Percentiles rank a stretch among this genome's conserved stretches.
phyloP scores from a whole-genome alignment of 2,888 invertebrate species.

The Tuberolachnus salignus region DNA sequence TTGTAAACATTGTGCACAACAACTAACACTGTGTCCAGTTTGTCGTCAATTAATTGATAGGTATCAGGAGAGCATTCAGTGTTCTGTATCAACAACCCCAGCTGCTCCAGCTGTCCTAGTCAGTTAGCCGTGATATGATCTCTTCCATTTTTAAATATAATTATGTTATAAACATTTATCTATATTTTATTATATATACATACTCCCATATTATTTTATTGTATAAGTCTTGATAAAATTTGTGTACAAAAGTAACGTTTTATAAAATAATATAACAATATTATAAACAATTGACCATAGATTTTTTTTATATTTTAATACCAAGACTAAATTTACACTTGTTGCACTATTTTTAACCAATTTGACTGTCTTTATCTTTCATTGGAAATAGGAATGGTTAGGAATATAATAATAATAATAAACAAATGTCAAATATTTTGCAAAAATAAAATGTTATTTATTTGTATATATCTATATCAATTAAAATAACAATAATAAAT shows the following conservation, averaged over 20 bases:
- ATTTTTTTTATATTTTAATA: too few species aligned
- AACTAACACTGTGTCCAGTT: slow-evolving; percentile 84
- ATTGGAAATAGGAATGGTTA: too few species aligned
- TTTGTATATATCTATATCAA: slow-evolving; percentile 29
- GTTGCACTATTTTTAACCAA: too few species aligned
- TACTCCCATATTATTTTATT: slow-evolving; percentile 17
- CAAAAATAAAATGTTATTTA: slow-evolving; percentile 49
- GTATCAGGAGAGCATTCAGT: slow-evolving; percentile 25
- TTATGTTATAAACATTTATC: slow-evolving; percentile 21
- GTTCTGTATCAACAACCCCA: not conserved
- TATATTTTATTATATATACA: slow-evolving; percentile 19
- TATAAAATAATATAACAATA: slow-evolving; percentile 18
- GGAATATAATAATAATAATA: slow-evolving; percentile 9
- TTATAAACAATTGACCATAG: too few species aligned
- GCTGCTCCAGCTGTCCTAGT: slow-evolving; percentile 22
- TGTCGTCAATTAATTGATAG: slow-evolving; percentile 73
- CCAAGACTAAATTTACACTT: too few species aligned
- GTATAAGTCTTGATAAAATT: slow-evolving; percentile 28
- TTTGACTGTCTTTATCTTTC: too few species aligned
- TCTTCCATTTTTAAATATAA: slow-evolving; percentile 23
- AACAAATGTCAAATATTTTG: not conserved
- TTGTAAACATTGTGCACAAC: slow-evolving; percentile 78
- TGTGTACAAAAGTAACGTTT: slow-evolving; percentile 29
- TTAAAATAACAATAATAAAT: slow-evolving; percentile 39
- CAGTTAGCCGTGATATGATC: slow-evolving; percentile 47